phyloP scores from a whole-genome alignment of 2,113 vertebrate species.

The Prolemur simus region DNA sequence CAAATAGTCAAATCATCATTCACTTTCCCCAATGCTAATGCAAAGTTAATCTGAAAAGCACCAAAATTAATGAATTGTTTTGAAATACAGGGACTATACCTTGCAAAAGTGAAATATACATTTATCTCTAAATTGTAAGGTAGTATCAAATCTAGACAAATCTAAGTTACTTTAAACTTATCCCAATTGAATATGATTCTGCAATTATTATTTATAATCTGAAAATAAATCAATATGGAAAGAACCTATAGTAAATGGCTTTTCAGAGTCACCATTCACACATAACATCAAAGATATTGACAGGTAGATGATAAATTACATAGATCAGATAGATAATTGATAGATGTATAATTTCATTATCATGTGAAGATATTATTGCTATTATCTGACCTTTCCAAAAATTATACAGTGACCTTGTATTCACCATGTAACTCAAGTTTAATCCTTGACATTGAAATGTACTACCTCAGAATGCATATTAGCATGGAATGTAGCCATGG shows the following conservation, averaged over 20 bases:
- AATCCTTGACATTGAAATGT: not conserved
- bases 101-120: slow-evolving; percentile 35
- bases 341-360: not conserved
- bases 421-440: not conserved
- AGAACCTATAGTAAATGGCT: not conserved
- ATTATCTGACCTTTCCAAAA: slow-evolving; percentile 26
- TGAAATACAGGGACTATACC: not conserved
- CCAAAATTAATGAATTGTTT: slow-evolving; percentile 30
- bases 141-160: slow-evolving; percentile 52
- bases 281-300: not conserved
- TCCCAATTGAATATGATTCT: not conserved
- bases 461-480: not conserved
- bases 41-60: slow-evolving; percentile 40
- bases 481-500: not conserved
- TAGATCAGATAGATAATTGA: not conserved
- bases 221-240: slow-evolving; percentile 38
- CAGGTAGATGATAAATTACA: not conserved
- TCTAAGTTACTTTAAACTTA: not conserved
- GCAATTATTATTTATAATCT: not conserved
- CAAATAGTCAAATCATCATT: slow-evolving; percentile 33
- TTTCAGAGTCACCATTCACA: not conserved
- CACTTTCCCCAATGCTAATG: not conserved
- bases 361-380: slow-evolving; percentile 26
- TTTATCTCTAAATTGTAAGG: slow-evolving; percentile 12
- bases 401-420: not conserved